A percentile compares a stretch with the other conserved stretches of the same genome.
Evolutionary conservation across 2,888 invertebrate genomes (phyloP).

Genomic region (Temnothorax ravouxi): DNA sequence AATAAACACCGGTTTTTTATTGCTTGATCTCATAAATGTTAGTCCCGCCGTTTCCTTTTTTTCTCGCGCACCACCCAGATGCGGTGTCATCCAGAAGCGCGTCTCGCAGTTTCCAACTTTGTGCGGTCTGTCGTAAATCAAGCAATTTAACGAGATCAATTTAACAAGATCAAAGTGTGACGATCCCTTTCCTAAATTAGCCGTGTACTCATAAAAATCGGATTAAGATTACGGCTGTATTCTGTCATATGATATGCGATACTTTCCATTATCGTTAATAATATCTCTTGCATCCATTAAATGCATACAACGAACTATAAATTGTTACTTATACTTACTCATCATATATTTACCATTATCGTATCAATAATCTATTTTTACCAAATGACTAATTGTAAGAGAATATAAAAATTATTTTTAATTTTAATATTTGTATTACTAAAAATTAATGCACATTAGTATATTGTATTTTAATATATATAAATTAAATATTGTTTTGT

Average conservation of each 20-base stretch:
- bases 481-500: not conserved
- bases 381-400: not conserved
- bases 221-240: slow-evolving; percentile 34
- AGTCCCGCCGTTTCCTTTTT: slow-evolving; percentile 52
- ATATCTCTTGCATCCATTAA: not conserved
- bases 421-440: not conserved
- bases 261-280: slow-evolving; percentile 3
- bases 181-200: slow-evolving; percentile 74
- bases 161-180: slow-evolving; percentile 68
- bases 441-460: not conserved
- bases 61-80: slow-evolving; percentile 35
- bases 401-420: not conserved
- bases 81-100: not conserved
- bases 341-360: not conserved
- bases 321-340: not conserved
- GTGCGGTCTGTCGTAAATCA: slow-evolving; percentile 72
- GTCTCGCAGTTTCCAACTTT: slow-evolving; percentile 27
- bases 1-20: slow-evolving; percentile 74
- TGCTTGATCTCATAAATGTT: slow-evolving; percentile 65
- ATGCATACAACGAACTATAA: not conserved
- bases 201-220: slow-evolving; percentile 54
- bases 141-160: slow-evolving; percentile 74
- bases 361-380: not conserved
- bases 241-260: not conserved
- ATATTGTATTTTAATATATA: not conserved